Conservation (phyloP, 2,888 invertebrate species). For the Drosophila mettleri region DNA sequence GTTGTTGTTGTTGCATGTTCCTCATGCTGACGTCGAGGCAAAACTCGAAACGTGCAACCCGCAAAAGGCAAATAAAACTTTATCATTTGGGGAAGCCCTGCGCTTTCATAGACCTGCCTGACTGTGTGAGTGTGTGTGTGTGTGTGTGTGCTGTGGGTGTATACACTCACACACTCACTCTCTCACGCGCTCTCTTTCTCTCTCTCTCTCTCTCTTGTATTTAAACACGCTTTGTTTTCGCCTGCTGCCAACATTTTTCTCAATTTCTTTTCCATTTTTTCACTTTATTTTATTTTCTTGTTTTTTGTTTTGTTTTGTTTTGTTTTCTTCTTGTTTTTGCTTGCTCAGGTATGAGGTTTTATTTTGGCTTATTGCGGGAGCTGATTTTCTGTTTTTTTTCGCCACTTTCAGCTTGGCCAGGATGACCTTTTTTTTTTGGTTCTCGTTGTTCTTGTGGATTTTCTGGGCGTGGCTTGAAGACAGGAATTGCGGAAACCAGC, state of each 20-base stretch:
- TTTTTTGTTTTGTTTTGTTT: conserved; percentile 26
- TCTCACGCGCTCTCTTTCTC: background rate
- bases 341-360: conserved; percentile 67
- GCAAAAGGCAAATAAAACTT: conserved; percentile 77
- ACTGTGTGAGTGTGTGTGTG: conserved; percentile 22
- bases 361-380: conserved; percentile 68
- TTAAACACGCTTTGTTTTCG: conserved; percentile 50
- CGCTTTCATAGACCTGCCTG: conserved; percentile 68
- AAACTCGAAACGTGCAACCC: conserved; percentile 60
- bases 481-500: conserved; percentile 31
- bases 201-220: conserved; percentile 27
- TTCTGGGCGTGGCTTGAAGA: conserved; percentile 70
- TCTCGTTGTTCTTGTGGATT: conserved; percentile 40
- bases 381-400: conserved; percentile 55
- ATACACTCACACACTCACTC: conserved; percentile 1
- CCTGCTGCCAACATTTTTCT: conserved; percentile 57
- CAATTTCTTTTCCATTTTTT: conserved; percentile 48
- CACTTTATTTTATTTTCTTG: conserved; percentile 22
- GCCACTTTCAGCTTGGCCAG: conserved; percentile 48
- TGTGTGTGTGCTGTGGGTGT: conserved; percentile 12
- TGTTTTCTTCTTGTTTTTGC: conserved; percentile 30
- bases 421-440: conserved; percentile 67
- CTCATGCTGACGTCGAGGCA: conserved; percentile 37
- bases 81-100: conserved; percentile 81
- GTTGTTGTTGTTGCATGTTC: conserved; percentile 24